Percentiles rank a stretch among this genome's conserved stretches.
These are phyloP conservation scores for Drosophila teissieri DNA, from an alignment of 1,140 invertebrate genomes.

Conservation along the genomic window DNA sequence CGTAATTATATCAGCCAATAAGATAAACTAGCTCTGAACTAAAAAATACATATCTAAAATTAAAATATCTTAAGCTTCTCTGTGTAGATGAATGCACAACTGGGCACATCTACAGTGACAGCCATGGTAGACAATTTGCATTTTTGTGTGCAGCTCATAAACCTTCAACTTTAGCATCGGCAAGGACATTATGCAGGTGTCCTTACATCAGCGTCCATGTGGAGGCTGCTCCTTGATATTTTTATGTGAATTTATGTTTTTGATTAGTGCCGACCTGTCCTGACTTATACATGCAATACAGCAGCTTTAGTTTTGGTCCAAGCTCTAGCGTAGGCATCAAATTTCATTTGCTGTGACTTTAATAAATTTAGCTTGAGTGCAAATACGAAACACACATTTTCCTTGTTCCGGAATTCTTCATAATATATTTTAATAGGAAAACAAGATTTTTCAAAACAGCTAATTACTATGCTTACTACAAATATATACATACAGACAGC, in stretches of 20 bases:
- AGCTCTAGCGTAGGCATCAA: slow-evolving; percentile 26
- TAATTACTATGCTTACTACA: background rate
- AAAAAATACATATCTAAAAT: background rate
- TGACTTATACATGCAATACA: slow-evolving; percentile 75
- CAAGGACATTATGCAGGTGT: slow-evolving; percentile 74
- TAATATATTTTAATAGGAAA: background rate
- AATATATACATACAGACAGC: background rate
- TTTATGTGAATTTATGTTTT: slow-evolving; percentile 83
- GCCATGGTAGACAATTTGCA: slow-evolving; percentile 67
- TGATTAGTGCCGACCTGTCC: slow-evolving; percentile 71
- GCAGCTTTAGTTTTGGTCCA: slow-evolving; percentile 14
- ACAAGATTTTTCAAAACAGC: background rate
- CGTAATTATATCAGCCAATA: background rate
- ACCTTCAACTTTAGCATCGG: slow-evolving; percentile 72
- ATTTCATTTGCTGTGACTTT: slow-evolving; percentile 63
- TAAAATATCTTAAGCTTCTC: background rate
- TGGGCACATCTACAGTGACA: slow-evolving; percentile 33
- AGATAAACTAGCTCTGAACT: background rate
- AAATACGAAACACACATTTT: slow-evolving; percentile 9
- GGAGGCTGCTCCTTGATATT: slow-evolving; percentile 55
- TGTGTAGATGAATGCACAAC: slow-evolving; percentile 40
- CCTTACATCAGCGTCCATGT: slow-evolving; percentile 37
- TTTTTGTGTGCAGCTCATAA: slow-evolving; percentile 80
- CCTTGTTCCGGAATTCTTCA: background rate
- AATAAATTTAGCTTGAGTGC: slow-evolving; percentile 66